Percentiles rank a stretch among this genome's conserved stretches.
Conservation (phyloP, 2,888 invertebrate genomes). For the Caradrina clavipalpis region DNA sequence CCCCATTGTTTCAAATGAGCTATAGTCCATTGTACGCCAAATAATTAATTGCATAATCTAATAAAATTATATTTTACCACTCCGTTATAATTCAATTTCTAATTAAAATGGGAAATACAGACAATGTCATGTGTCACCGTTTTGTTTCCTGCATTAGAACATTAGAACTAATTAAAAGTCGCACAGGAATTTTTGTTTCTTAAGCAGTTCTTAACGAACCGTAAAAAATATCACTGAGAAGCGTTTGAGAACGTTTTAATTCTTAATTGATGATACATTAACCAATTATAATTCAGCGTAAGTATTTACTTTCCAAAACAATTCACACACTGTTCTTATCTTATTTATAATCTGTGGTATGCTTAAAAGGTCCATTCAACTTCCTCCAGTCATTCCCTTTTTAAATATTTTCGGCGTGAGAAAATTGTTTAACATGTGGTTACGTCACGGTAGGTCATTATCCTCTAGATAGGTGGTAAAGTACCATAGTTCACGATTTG, state of each 20-base stretch:
- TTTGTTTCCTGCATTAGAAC: conserved; percentile 37
- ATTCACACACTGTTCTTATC: conserved; percentile 14
- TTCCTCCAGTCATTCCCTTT: conserved; percentile 17
- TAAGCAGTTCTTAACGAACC: neutral
- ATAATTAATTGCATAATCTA: conserved; percentile 67
- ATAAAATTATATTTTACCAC: conserved; percentile 41
- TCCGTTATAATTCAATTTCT: conserved; percentile 37
- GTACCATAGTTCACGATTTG: conserved; percentile 4
- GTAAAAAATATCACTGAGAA: conserved; percentile 11
- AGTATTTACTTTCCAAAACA: conserved; percentile 17
- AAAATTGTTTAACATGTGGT: conserved; percentile 25
- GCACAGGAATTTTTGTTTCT: conserved; percentile 7
- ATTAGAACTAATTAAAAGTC: conserved; percentile 14
- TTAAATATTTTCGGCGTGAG: conserved; percentile 25
- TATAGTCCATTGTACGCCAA: conserved; percentile 66
- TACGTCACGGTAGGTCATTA: conserved; percentile 42
- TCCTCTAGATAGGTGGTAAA: conserved; percentile 10
- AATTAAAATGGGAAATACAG: conserved; percentile 48
- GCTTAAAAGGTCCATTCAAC: conserved; percentile 11
- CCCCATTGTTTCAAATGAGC: conserved; percentile 68
- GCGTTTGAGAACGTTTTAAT: conserved; percentile 12
- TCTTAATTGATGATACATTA: conserved; percentile 18
- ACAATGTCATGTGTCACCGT: conserved; percentile 36
- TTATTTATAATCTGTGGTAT: conserved; percentile 11
- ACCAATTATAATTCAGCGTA: neutral